Base-by-base conservation (phyloP, 2,797 vertebrate species). In the Coregonus suidteri region DNA sequence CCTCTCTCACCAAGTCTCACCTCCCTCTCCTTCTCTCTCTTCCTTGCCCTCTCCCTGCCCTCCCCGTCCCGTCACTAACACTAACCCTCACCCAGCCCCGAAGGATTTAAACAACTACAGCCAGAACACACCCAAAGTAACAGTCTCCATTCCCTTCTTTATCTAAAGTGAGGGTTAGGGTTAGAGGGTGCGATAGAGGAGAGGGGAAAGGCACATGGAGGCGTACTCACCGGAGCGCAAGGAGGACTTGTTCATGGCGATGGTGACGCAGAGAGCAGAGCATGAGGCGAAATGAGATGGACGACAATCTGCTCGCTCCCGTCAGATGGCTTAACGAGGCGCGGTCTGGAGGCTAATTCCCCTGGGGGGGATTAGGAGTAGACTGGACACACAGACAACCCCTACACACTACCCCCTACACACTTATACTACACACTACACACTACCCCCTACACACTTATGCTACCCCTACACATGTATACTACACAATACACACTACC, bases 261-360 rank as follows among this genome's bases (percentile, higher is more conserved):
- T 59, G n/a, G 4, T 59, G 56, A 59, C 56, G 56, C 56, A 59
- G 56, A 59, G 89, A 91, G 83, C 85, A 37, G 85, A 79, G 84
- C 82, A 82, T 81, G 74, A 74, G 51, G 73, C 82, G 86, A 78
- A 59, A 81, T 84, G 90, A 91, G 88, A 86, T 85, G 86, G 79
- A 88, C 87, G 90, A 92, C 93, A 96, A 93, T 94, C 94, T 91
- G 89, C 84, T 94, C 91, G 87, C 77, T 90, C 91, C 91, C 93
- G 89, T 65, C 41, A 13, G 82, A 82, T 86, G 89, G 92, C 91
- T 96, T 96, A 96, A 92, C 88, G 72, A 91, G 85, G 81, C 77
- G 79, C 82, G 81, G 77, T 20, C 56, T 59, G 81, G 69, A 74
- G 65, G 90, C 91, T 95, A 93, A 93, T 94, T 92, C 89, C 88